phyloP scores from a whole-genome alignment of 2,113 vertebrate species.

The Cebidichthys violaceus region DNA sequence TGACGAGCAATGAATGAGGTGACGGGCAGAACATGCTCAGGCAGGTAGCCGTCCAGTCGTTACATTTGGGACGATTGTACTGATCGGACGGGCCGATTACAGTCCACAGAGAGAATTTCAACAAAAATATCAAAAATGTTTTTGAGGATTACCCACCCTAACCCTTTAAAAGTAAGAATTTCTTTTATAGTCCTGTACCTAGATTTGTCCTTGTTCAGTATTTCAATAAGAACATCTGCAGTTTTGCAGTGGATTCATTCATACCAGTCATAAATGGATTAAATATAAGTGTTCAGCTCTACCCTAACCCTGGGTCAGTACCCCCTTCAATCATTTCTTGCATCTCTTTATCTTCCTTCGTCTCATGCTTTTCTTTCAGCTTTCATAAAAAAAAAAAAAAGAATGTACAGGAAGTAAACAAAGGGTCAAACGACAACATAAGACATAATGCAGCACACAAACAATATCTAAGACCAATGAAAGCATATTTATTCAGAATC shows the following conservation, averaged over 20 bases:
- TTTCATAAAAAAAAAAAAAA: background rate
- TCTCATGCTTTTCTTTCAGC: background rate
- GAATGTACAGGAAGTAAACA: background rate
- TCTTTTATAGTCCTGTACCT: background rate
- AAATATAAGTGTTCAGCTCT: background rate
- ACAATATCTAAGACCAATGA: background rate
- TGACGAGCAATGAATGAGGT: no score
- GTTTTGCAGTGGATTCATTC: background rate
- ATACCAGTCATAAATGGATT: background rate
- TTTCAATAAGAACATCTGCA: no score
- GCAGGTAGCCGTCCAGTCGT: no score
- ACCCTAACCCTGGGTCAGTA: background rate
- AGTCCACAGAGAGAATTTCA: no score
- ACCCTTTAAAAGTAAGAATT: background rate
- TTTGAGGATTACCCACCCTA: no score
- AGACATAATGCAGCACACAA: background rate
- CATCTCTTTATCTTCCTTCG: background rate
- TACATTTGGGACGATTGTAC: no score
- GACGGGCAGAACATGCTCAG: no score
- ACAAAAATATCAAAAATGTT: no score
- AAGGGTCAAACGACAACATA: background rate
- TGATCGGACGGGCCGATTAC: no score
- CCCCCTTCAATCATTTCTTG: background rate
- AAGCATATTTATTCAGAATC: background rate
- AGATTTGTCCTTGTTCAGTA: background rate